A percentile compares a stretch with the other conserved stretches of the same genome.
These are phyloP conservation scores for Melanophora roralis DNA, from an alignment of 2,888 invertebrate species.

Conservation along the genomic window DNA sequence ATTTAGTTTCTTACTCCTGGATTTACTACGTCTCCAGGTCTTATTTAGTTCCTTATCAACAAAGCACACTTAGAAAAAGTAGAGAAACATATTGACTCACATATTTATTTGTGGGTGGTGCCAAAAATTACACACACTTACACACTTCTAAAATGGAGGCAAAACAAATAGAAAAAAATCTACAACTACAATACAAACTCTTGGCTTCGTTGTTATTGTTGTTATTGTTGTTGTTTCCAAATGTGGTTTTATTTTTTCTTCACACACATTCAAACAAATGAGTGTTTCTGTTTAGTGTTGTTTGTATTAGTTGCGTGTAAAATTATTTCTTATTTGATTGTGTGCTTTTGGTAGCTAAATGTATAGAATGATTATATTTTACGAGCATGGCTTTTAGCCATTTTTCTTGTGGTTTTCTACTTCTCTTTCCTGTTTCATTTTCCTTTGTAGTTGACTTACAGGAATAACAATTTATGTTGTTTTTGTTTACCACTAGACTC, in stretches of 20 bases:
- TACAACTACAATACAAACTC: constrained; percentile 25
- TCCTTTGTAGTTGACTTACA: background rate
- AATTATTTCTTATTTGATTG: constrained; percentile 8
- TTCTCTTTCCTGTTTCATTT: background rate
- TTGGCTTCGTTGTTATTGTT: constrained; percentile 42
- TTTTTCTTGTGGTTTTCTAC: constrained; percentile 28
- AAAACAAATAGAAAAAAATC: constrained; percentile 5
- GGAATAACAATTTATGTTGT: background rate
- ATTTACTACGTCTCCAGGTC: constrained; percentile 6
- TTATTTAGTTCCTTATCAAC: constrained; percentile 32
- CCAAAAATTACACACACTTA: constrained; percentile 32
- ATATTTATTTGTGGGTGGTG: constrained; percentile 56
- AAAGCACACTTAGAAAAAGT: constrained; percentile 9
- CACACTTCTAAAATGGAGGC: constrained; percentile 2
- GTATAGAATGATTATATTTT: constrained; percentile 41
- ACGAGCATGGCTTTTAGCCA: constrained; percentile 61
- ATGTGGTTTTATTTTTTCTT: constrained; percentile 44
- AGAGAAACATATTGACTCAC: constrained; percentile 21
- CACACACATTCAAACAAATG: background rate
- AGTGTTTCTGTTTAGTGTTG: constrained; percentile 26
- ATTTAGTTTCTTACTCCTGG: constrained; percentile 19
- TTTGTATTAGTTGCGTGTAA: constrained; percentile 23
- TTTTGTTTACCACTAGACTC: constrained; percentile 16
- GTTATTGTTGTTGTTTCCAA: constrained; percentile 33
- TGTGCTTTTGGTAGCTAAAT: constrained; percentile 6